A percentile compares a stretch with the other conserved stretches of the same genome.
phyloP scores from a whole-genome alignment of 2,113 vertebrate species.

The Mus spicilegus region DNA sequence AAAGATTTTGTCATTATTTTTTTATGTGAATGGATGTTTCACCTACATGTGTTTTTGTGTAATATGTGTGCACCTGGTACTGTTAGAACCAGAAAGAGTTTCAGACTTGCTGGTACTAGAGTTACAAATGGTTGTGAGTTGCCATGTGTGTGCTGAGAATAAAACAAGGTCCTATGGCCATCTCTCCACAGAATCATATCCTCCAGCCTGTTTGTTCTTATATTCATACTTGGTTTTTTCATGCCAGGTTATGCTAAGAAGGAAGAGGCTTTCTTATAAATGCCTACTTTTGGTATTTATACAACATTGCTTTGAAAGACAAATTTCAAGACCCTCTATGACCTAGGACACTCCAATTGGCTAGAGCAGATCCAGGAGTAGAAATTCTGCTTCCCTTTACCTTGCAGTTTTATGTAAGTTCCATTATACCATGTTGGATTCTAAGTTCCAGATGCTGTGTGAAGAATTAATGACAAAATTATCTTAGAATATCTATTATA shows the following conservation, averaged over 20 bases:
- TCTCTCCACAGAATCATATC: neutral
- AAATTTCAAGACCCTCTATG: constrained; percentile 8
- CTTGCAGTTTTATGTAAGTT: neutral
- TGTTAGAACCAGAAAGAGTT: too few species aligned
- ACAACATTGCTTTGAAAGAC: neutral
- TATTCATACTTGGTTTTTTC: constrained; percentile 8
- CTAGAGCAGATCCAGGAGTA: neutral
- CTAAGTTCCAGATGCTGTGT: neutral
- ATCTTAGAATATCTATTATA: constrained; percentile 24
- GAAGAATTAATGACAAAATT: constrained; percentile 46
- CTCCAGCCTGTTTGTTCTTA: neutral
- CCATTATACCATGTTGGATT: neutral
- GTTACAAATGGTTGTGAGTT: neutral
- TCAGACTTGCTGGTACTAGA: neutral
- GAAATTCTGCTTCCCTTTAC: neutral
- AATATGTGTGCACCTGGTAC: neutral
- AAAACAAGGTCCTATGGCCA: neutral
- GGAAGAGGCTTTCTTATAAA: neutral
- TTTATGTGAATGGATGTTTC: neutral
- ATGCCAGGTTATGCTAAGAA: neutral
- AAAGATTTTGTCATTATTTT: neutral
- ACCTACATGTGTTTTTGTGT: neutral
- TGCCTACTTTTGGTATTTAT: constrained; percentile 7
- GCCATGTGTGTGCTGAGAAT: neutral
- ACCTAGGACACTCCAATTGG: neutral